A percentile compares a stretch with the other conserved stretches of the same genome.
These are phyloP conservation scores for Leucophenga maculata DNA, from an alignment of 2,888 invertebrate genomes.

Conservation along the genomic window DNA sequence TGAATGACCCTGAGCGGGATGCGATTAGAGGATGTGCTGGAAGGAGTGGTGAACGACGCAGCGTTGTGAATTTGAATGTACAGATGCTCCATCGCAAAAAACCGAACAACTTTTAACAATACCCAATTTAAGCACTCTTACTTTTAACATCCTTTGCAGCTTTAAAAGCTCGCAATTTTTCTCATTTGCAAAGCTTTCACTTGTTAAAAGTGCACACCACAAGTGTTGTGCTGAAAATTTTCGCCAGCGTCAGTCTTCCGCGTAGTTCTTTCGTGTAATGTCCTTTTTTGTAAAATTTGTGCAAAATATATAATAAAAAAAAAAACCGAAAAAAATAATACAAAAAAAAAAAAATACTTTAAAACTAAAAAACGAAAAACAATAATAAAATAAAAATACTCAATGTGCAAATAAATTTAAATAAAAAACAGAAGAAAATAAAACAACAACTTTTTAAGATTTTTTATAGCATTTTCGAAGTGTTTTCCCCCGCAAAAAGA, in stretches of 20 bases:
- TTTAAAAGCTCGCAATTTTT: constrained; percentile 40
- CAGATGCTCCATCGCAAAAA: too few relatives aligned
- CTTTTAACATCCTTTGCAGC: neutral
- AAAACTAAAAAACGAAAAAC: constrained; percentile 24
- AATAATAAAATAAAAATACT: neutral
- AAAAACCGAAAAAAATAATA: constrained; percentile 1
- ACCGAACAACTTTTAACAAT: too few relatives aligned
- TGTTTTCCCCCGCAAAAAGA: constrained; percentile 22
- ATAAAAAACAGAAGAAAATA: constrained; percentile 38
- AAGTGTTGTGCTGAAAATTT: constrained; percentile 41
- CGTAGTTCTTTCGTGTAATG: constrained; percentile 66
- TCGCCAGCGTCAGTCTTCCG: constrained; percentile 62
- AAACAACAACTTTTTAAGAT: constrained; percentile 41
- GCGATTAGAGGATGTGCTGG: too few relatives aligned
- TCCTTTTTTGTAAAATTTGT: constrained; percentile 55
- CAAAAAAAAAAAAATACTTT: constrained; percentile 24
- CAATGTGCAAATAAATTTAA: constrained; percentile 27
- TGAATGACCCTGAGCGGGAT: too few relatives aligned
- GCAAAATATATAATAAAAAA: constrained; percentile 51
- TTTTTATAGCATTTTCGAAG: constrained; percentile 37
- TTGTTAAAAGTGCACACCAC: neutral
- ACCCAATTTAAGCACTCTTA: neutral
- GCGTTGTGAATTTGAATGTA: too few relatives aligned
- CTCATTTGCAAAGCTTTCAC: neutral
- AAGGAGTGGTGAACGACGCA: too few relatives aligned